Conservation (phyloP, 2,113 vertebrate species). For the Symphodus melops region DNA sequence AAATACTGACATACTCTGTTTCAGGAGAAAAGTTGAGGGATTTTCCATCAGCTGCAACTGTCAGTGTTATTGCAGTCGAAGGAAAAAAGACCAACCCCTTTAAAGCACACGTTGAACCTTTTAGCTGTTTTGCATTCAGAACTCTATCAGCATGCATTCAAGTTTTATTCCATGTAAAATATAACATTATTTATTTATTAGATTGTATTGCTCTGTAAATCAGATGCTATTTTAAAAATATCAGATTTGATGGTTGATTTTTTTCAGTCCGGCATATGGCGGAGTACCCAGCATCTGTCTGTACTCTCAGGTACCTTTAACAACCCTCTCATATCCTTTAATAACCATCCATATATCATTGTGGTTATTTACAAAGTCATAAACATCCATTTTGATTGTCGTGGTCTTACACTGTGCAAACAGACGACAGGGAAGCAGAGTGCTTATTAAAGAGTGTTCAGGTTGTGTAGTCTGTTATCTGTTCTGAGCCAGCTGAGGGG, state of each 20-base stretch:
- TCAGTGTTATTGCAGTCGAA: background rate
- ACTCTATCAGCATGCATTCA: background rate
- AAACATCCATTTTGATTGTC: slow-evolving; percentile 26
- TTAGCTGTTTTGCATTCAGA: background rate
- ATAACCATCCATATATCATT: slow-evolving; percentile 20
- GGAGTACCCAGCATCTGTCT: background rate
- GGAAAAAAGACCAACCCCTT: background rate
- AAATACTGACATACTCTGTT: background rate
- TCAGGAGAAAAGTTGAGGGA: background rate
- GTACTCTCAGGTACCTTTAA: slow-evolving; percentile 12
- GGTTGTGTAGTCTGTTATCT: slow-evolving; percentile 18
- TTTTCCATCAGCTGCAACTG: too few species aligned
- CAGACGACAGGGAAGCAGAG: slow-evolving; percentile 38
- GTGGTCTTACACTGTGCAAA: slow-evolving; percentile 31
- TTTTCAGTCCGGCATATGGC: background rate
- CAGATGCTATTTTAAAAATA: background rate
- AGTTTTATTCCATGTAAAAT: background rate
- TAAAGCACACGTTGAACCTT: background rate
- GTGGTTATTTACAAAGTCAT: slow-evolving; percentile 27
- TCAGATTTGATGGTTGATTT: background rate
- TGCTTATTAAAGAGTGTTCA: background rate
- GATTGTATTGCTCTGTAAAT: background rate
- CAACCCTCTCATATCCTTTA: slow-evolving; percentile 22
- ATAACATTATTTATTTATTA: background rate
- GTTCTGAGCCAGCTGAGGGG: slow-evolving; percentile 8